phyloP scores from a whole-genome alignment of 2,113 vertebrate species.

The Manacus vitellinus region DNA sequence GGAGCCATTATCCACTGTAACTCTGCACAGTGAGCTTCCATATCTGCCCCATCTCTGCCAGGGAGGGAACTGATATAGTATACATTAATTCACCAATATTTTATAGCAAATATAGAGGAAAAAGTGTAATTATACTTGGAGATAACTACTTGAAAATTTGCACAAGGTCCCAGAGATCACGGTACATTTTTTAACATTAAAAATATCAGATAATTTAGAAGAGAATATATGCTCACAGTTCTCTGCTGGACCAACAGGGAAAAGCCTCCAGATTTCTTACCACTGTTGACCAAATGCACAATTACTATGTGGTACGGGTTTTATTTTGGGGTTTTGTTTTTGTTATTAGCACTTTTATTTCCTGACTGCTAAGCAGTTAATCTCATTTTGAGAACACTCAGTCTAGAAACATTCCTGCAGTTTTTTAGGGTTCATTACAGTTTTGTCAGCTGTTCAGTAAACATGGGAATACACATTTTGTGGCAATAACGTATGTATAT shows the following conservation, averaged over 20 bases:
- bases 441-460: neutral
- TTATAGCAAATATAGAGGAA: neutral
- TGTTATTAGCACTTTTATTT: neutral
- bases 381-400: conserved; percentile 2
- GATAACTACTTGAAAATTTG: neutral
- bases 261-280: neutral
- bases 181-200: neutral
- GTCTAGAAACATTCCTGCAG: conserved; percentile 26
- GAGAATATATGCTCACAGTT: neutral
- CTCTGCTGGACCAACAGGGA: neutral
- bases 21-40: neutral
- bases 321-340: neutral
- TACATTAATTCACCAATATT: neutral
- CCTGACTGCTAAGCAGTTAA: neutral
- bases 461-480: neutral
- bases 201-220: neutral
- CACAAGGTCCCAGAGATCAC: neutral
- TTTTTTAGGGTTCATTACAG: conserved; percentile 10
- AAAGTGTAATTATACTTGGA: neutral
- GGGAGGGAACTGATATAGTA: neutral
- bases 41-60: neutral
- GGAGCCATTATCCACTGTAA: neutral
- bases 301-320: conserved; percentile 5
- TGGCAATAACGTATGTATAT: neutral
- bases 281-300: conserved; percentile 5